Conservation (phyloP, 2,113 vertebrate genomes). For the Eubucco bourcierii region DNA sequence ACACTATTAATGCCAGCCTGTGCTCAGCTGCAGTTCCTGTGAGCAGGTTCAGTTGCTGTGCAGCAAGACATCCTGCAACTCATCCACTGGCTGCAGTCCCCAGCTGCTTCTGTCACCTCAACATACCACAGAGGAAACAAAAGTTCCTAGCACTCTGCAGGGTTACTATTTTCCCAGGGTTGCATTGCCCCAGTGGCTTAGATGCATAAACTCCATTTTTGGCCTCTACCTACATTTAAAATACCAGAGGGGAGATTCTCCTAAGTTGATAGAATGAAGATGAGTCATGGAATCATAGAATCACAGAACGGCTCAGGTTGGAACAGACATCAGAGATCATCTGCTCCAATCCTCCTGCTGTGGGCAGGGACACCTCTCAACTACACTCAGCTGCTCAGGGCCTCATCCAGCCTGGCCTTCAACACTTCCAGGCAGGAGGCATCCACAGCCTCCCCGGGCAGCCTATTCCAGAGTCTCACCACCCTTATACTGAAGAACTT, state of each 20-base stretch:
- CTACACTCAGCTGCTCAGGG: too few species aligned
- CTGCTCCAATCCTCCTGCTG: too few species aligned
- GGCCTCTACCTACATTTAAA: not conserved
- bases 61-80: not conserved
- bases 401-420: too few species aligned
- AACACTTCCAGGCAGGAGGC: too few species aligned
- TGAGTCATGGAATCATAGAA: not conserved
- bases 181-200: not conserved
- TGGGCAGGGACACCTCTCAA: too few species aligned
- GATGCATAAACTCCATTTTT: not conserved
- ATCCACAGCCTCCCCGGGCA: too few species aligned
- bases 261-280: not conserved
- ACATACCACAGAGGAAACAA: not conserved
- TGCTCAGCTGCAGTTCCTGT: not conserved
- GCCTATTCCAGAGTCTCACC: too few species aligned
- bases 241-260: not conserved
- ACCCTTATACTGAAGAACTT: too few species aligned
- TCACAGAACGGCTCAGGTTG: too few species aligned
- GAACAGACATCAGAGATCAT: too few species aligned
- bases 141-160: not conserved
- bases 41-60: not conserved
- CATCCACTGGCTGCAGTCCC: not conserved
- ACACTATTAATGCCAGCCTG: not conserved
- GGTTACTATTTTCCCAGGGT: not conserved
- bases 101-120: not conserved